phyloP scores from a whole-genome alignment of 2,113 vertebrate species.

The Aptenodytes patagonicus region DNA sequence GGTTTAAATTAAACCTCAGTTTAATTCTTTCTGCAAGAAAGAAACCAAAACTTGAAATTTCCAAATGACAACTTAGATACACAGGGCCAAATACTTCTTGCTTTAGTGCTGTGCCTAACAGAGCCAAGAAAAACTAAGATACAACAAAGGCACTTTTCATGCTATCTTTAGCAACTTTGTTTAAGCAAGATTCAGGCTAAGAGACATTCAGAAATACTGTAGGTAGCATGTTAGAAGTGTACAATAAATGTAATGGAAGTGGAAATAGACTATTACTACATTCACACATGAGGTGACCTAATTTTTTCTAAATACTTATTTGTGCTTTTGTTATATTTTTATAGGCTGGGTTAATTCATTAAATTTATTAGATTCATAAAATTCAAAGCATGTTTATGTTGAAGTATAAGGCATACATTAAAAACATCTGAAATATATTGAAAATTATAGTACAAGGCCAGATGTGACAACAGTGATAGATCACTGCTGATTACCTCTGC shows the following conservation, averaged over 20 bases:
- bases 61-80: conserved; percentile 48
- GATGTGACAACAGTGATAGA: not conserved
- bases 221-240: not conserved
- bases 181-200: conserved; percentile 13
- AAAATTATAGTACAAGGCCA: not conserved
- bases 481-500: not conserved
- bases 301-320: not conserved
- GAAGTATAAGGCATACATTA: conserved; percentile 13
- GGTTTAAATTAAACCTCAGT: conserved; percentile 62
- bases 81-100: conserved; percentile 20
- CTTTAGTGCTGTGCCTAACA: conserved; percentile 9
- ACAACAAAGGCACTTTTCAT: conserved; percentile 67
- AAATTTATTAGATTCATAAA: conserved; percentile 40
- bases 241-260: not conserved
- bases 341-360: not conserved
- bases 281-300: not conserved
- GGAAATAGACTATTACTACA: not conserved
- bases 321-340: not conserved
- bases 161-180: conserved; percentile 19
- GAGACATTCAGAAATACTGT: conserved; percentile 7
- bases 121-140: conserved; percentile 68
- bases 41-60: conserved; percentile 60
- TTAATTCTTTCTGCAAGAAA: not conserved
- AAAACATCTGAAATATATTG: conserved; percentile 46
- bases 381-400: conserved; percentile 33